phyloP scores from a whole-genome alignment of 2,797 vertebrate species.

The Brachyalestes nurse region DNA sequence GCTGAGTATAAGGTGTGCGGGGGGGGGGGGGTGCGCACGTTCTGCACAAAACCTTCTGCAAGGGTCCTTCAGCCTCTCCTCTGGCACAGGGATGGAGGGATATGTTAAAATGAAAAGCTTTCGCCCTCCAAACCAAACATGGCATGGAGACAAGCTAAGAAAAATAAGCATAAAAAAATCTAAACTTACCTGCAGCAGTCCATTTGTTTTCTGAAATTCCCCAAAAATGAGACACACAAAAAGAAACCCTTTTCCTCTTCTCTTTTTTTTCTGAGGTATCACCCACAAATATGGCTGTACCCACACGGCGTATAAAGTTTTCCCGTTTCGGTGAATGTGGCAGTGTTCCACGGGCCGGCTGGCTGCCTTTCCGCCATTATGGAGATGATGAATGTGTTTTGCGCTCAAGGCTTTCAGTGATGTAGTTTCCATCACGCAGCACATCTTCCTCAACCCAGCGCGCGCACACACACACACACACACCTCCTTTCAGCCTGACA shows the following conservation, averaged over 20 bases:
- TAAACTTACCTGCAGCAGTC: slow-evolving; percentile 66
- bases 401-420: slow-evolving; percentile 46
- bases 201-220: slow-evolving; percentile 55
- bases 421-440: slow-evolving; percentile 55
- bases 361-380: slow-evolving; percentile 47
- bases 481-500: slow-evolving; percentile 25
- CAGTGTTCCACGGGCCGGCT: slow-evolving; percentile 36
- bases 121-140: slow-evolving; percentile 41
- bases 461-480: neutral
- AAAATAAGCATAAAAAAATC: slow-evolving; percentile 42
- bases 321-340: slow-evolving; percentile 48
- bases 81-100: slow-evolving; percentile 8
- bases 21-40: neutral
- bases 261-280: slow-evolving; percentile 39
- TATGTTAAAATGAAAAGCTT: slow-evolving; percentile 18
- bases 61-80: slow-evolving; percentile 1
- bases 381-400: slow-evolving; percentile 66
- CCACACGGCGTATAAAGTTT: slow-evolving; percentile 49
- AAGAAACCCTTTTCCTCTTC: slow-evolving; percentile 36
- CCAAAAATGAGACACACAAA: slow-evolving; percentile 31
- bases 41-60: slow-evolving; percentile 11
- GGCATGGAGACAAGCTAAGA: slow-evolving; percentile 35
- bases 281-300: slow-evolving; percentile 43
- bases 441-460: slow-evolving; percentile 48
- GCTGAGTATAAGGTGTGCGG: neutral